Evolutionary conservation across 2,888 invertebrate genomes (phyloP).

Genomic region (Ophonus ardosiacus): DNA sequence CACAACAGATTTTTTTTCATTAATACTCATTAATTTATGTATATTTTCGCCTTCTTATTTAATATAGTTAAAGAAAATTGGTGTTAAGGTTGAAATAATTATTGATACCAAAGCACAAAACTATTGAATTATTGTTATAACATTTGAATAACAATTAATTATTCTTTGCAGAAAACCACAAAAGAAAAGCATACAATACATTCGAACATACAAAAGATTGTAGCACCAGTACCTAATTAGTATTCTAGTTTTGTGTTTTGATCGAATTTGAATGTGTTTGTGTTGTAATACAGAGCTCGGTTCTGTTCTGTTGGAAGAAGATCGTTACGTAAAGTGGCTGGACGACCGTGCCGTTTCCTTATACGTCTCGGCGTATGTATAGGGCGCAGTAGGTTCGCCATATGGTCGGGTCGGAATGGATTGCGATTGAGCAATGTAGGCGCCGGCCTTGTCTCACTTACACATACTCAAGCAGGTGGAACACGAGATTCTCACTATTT

Average conservation of each 20-base stretch:
- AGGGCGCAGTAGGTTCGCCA: constrained; percentile 32
- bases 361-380: constrained; percentile 26
- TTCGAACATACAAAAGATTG: neutral
- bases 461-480: constrained; percentile 32
- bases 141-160: no score
- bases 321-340: constrained; percentile 43
- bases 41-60: no score
- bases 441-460: constrained; percentile 58
- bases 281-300: neutral
- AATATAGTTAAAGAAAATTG: no score
- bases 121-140: neutral
- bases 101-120: neutral
- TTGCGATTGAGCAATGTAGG: constrained; percentile 59
- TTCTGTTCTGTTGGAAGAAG: constrained; percentile 16
- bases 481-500: constrained; percentile 3
- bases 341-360: constrained; percentile 44
- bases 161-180: neutral
- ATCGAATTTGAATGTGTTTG: neutral
- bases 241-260: neutral
- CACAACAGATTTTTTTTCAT: no score
- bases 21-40: neutral
- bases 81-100: neutral
- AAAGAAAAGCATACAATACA: neutral
- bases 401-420: constrained; percentile 44
- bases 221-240: neutral